phyloP scores from a whole-genome alignment of 53 echinoderm and acorn worm genomes.

The Crossaster papposus region DNA sequence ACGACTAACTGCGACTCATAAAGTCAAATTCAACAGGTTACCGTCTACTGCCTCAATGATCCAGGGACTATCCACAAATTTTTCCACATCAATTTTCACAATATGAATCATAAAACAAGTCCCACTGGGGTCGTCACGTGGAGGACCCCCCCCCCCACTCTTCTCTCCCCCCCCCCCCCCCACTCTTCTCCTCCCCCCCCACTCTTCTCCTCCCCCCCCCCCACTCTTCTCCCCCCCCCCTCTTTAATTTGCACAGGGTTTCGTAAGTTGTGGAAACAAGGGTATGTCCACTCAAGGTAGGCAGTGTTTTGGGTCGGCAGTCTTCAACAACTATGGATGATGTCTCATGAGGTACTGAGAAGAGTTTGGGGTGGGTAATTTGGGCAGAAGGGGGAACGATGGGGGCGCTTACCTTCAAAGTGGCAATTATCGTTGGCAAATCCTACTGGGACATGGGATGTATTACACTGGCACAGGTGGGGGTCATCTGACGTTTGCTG shows the following conservation, averaged over 20 bases:
- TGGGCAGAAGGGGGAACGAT: background rate
- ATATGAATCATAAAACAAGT: background rate
- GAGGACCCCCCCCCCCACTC: no score
- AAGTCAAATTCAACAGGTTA: background rate
- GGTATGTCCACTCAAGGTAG: background rate
- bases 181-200: no score
- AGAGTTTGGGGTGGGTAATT: background rate
- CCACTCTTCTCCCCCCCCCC: no score
- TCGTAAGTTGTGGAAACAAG: background rate
- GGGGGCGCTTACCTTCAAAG: slow-evolving; percentile 70
- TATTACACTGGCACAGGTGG: slow-evolving; percentile 56
- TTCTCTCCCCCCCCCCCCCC: no score
- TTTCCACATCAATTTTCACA: background rate
- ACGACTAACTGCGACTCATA: background rate
- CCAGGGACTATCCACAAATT: background rate
- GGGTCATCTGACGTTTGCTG: slow-evolving; percentile 35
- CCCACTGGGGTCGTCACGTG: slow-evolving; percentile 1
- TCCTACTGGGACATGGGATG: slow-evolving; percentile 61
- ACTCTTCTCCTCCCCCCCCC: no score
- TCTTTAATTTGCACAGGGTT: slow-evolving; percentile 54
- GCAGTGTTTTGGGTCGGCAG: background rate
- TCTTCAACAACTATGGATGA: background rate
- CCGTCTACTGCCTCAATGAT: background rate
- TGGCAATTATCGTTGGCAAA: slow-evolving; percentile 79
- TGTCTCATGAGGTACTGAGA: background rate